These are phyloP conservation scores for Pterocles orientalis DNA, from an alignment of 2,113 vertebrate species.

Conservation along the genomic window DNA sequence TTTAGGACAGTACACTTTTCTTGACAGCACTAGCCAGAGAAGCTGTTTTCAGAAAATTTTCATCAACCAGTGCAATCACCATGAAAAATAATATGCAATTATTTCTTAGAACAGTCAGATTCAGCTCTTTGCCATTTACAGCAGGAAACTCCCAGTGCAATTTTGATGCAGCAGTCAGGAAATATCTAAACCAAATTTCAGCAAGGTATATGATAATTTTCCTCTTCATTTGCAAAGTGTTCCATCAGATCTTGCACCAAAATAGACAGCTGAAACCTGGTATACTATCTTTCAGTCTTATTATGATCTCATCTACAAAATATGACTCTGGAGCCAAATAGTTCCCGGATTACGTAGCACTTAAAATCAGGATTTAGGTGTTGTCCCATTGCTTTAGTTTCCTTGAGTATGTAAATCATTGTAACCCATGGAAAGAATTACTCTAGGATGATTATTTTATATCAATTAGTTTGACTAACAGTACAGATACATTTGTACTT, in stretches of 20 bases:
- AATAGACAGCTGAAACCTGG: not conserved
- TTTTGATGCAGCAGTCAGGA: not conserved
- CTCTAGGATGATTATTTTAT: not conserved
- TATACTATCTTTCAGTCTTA: not conserved
- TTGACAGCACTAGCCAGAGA: not conserved
- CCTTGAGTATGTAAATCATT: not conserved
- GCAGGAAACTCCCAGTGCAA: not conserved
- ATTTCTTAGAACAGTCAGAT: not conserved
- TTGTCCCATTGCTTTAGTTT: not conserved
- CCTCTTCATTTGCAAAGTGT: not conserved
- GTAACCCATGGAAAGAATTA: not conserved
- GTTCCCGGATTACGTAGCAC: not conserved
- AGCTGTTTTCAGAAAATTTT: not conserved
- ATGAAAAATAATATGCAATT: not conserved
- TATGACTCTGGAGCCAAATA: not conserved
- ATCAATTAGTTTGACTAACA: not conserved
- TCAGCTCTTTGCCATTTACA: not conserved
- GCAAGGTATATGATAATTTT: not conserved
- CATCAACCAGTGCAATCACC: not conserved
- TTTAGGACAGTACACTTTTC: not conserved
- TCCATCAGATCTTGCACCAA: not conserved
- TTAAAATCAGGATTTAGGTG: not conserved
- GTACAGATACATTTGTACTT: not conserved
- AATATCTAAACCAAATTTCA: not conserved
- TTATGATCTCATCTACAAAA: not conserved